phyloP scores from a whole-genome alignment of 2,113 vertebrate species.

The Ranitomeya variabilis region DNA sequence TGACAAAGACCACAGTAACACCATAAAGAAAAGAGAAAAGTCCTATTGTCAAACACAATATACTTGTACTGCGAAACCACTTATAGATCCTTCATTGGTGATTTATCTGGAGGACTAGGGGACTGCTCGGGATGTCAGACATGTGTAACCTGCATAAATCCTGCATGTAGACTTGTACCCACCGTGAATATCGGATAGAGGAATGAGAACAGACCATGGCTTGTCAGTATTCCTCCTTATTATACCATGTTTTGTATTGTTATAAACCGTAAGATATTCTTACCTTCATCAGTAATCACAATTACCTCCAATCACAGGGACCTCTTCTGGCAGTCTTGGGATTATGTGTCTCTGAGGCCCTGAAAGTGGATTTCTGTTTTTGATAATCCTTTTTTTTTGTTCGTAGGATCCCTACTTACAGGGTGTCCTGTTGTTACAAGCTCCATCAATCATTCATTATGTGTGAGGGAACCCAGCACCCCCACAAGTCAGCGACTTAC shows the following conservation, averaged over 20 bases:
- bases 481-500: background rate
- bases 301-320: background rate
- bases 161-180: background rate
- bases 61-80: constrained; percentile 43
- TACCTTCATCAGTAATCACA: background rate
- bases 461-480: background rate
- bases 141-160: constrained; percentile 28
- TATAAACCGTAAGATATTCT: background rate
- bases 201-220: background rate
- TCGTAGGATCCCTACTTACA: background rate
- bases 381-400: too few relatives aligned
- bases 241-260: background rate
- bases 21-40: constrained; percentile 39
- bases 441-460: background rate
- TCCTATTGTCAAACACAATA: constrained; percentile 33
- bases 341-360: background rate
- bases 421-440: background rate
- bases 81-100: constrained; percentile 32
- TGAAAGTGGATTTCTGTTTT: background rate
- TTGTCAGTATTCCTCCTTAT: background rate
- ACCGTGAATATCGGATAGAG: background rate
- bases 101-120: constrained; percentile 23
- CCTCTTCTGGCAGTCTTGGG: background rate
- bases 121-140: background rate
- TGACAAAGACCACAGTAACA: constrained; percentile 43